phyloP scores from a whole-genome alignment of 2,888 invertebrate species.

The Thysanoteuthis rhombus region DNA sequence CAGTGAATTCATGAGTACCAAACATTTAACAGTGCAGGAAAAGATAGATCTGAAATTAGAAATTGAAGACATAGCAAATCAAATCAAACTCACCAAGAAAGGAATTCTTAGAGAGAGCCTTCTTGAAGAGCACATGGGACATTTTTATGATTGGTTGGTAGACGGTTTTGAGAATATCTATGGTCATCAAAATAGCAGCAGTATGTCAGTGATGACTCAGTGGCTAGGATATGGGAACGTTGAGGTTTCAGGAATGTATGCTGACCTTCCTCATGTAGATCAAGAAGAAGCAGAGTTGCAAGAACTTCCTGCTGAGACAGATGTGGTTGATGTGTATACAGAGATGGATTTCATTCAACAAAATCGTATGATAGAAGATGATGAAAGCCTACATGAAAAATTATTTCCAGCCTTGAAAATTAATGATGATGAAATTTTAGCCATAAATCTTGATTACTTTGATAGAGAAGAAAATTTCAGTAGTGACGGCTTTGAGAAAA shows the following conservation, averaged over 20 bases:
- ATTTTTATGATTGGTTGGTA: not conserved
- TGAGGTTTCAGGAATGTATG: not conserved
- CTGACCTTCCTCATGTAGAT: conserved; percentile 32
- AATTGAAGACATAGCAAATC: conserved; percentile 41
- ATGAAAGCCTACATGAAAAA: not conserved
- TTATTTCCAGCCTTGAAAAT: no score
- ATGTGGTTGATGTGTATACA: conserved; percentile 37
- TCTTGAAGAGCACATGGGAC: conserved; percentile 41
- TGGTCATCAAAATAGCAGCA: not conserved
- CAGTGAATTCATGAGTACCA: not conserved
- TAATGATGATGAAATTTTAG: not conserved
- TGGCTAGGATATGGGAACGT: conserved; percentile 33
- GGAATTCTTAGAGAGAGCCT: conserved; percentile 51
- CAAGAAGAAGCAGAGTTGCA: conserved; percentile 32
- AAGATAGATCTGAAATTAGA: conserved; percentile 41
- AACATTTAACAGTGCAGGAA: conserved; percentile 39
- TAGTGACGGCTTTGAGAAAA: conserved; percentile 31
- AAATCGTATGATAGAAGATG: conserved; percentile 35
- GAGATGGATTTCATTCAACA: conserved; percentile 39
- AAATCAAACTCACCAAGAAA: conserved; percentile 46
- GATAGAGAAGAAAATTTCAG: not conserved
- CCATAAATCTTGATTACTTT: not conserved
- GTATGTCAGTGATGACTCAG: not conserved
- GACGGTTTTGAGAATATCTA: not conserved
- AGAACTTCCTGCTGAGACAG: conserved; percentile 2